A percentile compares a stretch with the other conserved stretches of the same genome.
These are phyloP conservation scores for Manis pentadactyla DNA, from an alignment of 2,797 vertebrate species.

Conservation along the genomic window DNA sequence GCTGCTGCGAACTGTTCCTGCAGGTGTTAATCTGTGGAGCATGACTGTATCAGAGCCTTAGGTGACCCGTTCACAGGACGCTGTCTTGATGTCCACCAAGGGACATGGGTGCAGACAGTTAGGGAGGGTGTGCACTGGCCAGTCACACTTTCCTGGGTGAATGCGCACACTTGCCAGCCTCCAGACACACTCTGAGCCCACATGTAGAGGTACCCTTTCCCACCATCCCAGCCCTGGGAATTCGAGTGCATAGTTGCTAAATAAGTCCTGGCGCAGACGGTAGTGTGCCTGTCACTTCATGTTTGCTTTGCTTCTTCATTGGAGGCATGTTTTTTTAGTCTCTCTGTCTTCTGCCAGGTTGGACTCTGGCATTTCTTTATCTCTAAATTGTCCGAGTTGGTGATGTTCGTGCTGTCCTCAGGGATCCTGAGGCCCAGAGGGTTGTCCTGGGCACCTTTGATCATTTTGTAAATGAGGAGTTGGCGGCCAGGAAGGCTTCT, in stretches of 20 bases:
- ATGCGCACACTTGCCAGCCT: too few species aligned
- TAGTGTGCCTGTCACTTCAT: neutral
- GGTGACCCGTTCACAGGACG: neutral
- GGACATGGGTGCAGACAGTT: fast-evolving
- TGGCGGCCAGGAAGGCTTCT: neutral
- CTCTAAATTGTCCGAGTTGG: neutral
- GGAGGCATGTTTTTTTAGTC: neutral
- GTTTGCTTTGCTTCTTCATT: neutral
- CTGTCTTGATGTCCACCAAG: neutral
- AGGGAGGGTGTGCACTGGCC: neutral
- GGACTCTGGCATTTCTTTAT: neutral
- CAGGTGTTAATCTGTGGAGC: neutral
- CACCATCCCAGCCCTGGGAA: too few species aligned
- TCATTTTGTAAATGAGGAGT: neutral
- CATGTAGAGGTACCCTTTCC: too few species aligned
- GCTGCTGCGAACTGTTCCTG: neutral
- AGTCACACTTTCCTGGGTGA: too few species aligned
- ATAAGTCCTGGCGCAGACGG: neutral
- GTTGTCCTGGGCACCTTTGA: neutral
- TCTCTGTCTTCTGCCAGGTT: neutral
- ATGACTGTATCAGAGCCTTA: neutral
- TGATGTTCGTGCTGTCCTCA: neutral
- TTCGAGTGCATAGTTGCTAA: neutral
- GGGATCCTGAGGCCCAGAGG: neutral
- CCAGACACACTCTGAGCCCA: too few species aligned